Evolutionary conservation across 2,888 invertebrate species (phyloP).

Genomic region (Watsonalla binaria): DNA sequence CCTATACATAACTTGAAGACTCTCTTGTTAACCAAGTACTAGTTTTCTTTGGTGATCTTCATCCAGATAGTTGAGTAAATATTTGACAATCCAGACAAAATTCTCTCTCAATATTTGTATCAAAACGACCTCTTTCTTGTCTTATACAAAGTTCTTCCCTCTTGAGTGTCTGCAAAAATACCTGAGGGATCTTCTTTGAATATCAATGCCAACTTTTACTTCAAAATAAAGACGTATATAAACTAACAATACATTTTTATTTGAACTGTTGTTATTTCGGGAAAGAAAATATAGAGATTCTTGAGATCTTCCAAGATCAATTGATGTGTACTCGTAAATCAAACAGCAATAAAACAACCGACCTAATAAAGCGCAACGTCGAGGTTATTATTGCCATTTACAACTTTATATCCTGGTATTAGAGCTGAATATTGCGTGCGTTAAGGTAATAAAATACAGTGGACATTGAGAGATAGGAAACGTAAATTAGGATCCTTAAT

Average conservation of each 20-base stretch:
- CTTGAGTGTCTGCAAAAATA: conserved; percentile 1
- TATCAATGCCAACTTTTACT: not conserved
- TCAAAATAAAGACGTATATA: not conserved
- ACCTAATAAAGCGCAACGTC: not conserved
- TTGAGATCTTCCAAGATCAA: not conserved
- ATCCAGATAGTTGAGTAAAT: not conserved
- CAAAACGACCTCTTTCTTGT: not conserved
- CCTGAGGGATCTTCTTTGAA: not conserved
- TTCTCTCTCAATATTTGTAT: not conserved
- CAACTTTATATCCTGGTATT: not conserved
- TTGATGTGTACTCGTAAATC: not conserved
- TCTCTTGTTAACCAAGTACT: no score
- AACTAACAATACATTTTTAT: not conserved
- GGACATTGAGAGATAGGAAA: not conserved
- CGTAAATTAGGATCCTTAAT: not conserved
- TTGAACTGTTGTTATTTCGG: not conserved
- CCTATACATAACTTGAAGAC: no score
- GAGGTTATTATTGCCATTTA: not conserved
- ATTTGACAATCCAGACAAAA: not conserved
- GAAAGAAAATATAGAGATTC: not conserved
- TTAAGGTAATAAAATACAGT: not conserved
- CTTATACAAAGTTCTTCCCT: not conserved
- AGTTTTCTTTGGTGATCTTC: no score
- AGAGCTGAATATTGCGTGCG: not conserved
- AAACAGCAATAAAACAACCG: not conserved